phyloP scores from a whole-genome alignment of 2,888 invertebrate species.

The Bruchidius siliquastri region DNA sequence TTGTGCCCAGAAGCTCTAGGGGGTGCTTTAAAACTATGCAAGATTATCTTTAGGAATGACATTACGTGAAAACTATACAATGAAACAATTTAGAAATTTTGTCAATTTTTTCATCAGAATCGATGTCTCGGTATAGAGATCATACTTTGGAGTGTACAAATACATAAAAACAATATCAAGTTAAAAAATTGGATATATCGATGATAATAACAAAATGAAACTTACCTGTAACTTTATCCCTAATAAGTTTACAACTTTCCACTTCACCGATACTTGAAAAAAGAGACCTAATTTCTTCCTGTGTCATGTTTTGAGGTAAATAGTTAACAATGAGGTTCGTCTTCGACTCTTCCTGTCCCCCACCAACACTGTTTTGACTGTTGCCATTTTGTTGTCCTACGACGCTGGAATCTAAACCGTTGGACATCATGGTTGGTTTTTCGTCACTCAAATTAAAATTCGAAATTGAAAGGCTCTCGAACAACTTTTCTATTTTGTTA shows the following conservation, averaged over 20 bases:
- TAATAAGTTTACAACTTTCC: constrained; percentile 97
- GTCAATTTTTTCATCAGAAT: too few species aligned
- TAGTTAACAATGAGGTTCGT: constrained; percentile 99
- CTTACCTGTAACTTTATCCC: constrained; percentile 94
- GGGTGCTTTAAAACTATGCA: too few species aligned
- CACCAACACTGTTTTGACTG: constrained; percentile 50
- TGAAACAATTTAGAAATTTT: too few species aligned
- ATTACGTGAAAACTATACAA: too few species aligned
- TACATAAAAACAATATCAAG: too few species aligned
- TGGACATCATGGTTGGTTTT: constrained; percentile 64
- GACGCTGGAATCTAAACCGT: constrained; percentile 73
- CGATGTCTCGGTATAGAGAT: too few species aligned
- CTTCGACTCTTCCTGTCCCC: constrained; percentile 85
- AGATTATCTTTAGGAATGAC: too few species aligned
- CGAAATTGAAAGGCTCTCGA: constrained; percentile 28
- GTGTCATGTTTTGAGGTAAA: constrained; percentile 99
- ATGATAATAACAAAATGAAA: background rate
- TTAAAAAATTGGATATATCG: too few species aligned
- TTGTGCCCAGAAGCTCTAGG: too few species aligned
- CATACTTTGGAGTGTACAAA: too few species aligned
- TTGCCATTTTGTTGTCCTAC: constrained; percentile 82
- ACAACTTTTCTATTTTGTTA: constrained; percentile 34
- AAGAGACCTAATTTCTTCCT: constrained; percentile 96
- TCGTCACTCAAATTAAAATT: constrained; percentile 36
- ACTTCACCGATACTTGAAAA: constrained; percentile 99